Evolutionary conservation across 1,140 invertebrate species (phyloP), one percentile per base, ranked within the genome.

Genomic region (Branchinecta lindahli): DNA sequence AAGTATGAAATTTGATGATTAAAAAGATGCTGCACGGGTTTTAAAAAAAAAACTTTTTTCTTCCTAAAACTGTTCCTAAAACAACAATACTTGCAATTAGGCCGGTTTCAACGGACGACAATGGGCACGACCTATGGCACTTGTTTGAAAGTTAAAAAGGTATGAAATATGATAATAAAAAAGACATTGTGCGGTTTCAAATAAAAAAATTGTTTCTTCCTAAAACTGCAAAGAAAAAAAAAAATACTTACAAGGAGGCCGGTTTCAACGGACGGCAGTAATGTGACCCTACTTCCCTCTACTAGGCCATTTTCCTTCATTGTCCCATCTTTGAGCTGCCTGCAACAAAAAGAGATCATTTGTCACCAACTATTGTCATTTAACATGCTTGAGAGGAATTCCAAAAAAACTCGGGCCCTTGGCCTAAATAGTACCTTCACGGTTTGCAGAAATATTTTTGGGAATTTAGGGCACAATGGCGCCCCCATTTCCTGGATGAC

Each of bases 201-300:
- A 67, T 3, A 67, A 44, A 15, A 20, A 33, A 15, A 2, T 20
- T 15, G 18, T 67, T 67, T 67, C 33, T 44, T 33, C 66, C 12
- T 18, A 67, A 12, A 67, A 15, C 18, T 20, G 66, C 52, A 61
- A 0, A 44, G 2, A 66, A 12, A 0, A 61, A 61, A 61, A 61
- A 10, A 61, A 66, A 46, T 71, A 85, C 89, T 89, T 84, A 95
- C 93, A 87, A 94, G 81, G 75, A 95, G 83, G 79, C 93, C 93
- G 74, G 91, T 94, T 84, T 95, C 92, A 69, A 95, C 90, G 81
- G 88, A 93, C 68, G 92, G 93, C 76, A 95, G 84, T 75, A 96
- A 83, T 73, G 91, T 93, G 72, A 95, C 85, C 75, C 88, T 86
- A 74, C 91, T 89, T 71, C 91, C 91, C 80, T 95, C 89, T 77